These are phyloP conservation scores for Embidobia sp. DNA, from an alignment of 2,888 invertebrate genomes.

Conservation along the genomic window DNA sequence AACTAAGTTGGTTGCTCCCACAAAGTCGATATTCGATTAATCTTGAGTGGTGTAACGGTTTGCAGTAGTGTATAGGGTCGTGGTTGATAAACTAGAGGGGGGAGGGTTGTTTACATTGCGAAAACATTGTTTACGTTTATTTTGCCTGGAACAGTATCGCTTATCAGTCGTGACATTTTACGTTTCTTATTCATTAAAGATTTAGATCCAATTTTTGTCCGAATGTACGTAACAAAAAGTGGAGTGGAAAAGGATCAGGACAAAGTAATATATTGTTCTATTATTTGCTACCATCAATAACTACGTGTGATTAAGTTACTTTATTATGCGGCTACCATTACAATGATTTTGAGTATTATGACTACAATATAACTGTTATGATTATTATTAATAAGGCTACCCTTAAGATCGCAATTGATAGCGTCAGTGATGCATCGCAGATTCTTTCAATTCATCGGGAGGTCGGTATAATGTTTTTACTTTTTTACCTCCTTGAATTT, in stretches of 20 bases:
- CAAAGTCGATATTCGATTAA: no score
- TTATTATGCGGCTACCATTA: slow-evolving; percentile 64
- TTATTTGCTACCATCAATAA: slow-evolving; percentile 69
- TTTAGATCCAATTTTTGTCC: no score
- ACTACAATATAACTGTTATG: slow-evolving; percentile 67
- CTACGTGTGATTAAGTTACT: slow-evolving; percentile 63
- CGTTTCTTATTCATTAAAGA: slow-evolving; percentile 25
- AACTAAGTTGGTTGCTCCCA: no score
- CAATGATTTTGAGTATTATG: slow-evolving; percentile 67
- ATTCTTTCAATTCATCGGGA: slow-evolving; percentile 67
- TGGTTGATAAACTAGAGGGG: no score
- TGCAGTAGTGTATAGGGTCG: no score
- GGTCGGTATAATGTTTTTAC: slow-evolving; percentile 53
- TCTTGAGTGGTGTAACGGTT: no score
- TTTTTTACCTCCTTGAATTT: slow-evolving; percentile 26
- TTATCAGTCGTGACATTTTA: slow-evolving; percentile 14
- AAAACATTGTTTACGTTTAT: slow-evolving; percentile 12
- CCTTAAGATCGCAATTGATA: slow-evolving; percentile 70
- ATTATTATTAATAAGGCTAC: slow-evolving; percentile 75
- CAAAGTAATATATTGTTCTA: slow-evolving; percentile 21
- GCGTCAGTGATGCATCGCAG: slow-evolving; percentile 17
- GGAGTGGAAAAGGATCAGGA: slow-evolving; percentile 15
- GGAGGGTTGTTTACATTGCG: no score
- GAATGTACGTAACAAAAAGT: slow-evolving; percentile 16
- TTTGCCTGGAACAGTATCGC: slow-evolving; percentile 6